A percentile compares a stretch with the other conserved stretches of the same genome.
phyloP scores from a whole-genome alignment of 2,797 vertebrate genomes.

The Pempheris klunzingeri region DNA sequence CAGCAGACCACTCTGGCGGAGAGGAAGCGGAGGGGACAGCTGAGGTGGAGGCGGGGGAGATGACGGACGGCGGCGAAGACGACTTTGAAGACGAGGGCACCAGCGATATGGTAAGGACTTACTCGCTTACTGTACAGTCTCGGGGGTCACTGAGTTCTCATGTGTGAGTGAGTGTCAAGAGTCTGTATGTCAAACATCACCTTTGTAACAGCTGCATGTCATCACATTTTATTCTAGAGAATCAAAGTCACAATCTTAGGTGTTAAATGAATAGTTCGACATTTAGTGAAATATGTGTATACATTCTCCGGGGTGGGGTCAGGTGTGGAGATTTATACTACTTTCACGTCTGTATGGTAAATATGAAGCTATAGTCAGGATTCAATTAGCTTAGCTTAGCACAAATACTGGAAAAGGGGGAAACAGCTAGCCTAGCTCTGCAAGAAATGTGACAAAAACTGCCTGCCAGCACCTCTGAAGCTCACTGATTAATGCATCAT shows the following conservation, averaged over 20 bases:
- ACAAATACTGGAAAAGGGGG: background rate
- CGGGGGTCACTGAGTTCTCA: constrained; percentile 3
- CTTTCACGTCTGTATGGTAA: background rate
- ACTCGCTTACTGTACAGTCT: constrained; percentile 29
- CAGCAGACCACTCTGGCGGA: constrained; percentile 88
- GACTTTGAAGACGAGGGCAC: constrained; percentile 94
- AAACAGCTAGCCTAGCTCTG: background rate
- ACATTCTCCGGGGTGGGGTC: no score
- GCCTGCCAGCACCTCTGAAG: background rate
- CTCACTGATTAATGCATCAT: background rate
- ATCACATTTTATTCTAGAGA: no score
- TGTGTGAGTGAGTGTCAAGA: background rate
- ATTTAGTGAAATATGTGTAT: no score
- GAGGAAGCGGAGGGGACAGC: constrained; percentile 88
- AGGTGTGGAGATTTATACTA: background rate
- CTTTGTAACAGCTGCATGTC: no score
- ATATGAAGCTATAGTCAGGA: background rate
- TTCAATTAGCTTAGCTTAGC: background rate
- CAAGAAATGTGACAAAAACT: background rate
- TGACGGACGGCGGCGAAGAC: constrained; percentile 93
- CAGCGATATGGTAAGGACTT: constrained; percentile 89
- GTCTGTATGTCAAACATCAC: no score
- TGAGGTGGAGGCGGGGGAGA: constrained; percentile 92
- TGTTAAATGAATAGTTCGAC: background rate
- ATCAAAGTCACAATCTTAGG: background rate